These are phyloP conservation scores for Brachionus asplanchnoidis DNA, from an alignment of 1,140 invertebrate genomes.

Conservation along the genomic window DNA sequence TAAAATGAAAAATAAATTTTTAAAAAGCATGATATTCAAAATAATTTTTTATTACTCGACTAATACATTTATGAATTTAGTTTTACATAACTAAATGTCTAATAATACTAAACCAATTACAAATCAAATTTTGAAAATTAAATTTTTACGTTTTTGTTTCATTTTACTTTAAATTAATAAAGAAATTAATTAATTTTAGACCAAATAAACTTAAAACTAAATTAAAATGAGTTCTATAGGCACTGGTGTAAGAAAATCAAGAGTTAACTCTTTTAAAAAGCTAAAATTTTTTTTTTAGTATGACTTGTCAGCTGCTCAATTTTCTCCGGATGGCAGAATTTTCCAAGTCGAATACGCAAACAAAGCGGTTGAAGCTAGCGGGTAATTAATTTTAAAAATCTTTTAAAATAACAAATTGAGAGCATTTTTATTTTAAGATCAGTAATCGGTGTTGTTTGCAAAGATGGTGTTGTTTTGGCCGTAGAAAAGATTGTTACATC, in stretches of 20 bases:
- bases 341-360: slow-evolving; percentile 99
- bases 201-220: background rate
- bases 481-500: slow-evolving; percentile 97
- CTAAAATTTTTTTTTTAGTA: slow-evolving; percentile 64
- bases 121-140: slow-evolving; percentile 32
- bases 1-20: background rate
- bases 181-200: slow-evolving; percentile 2
- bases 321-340: slow-evolving; percentile 95
- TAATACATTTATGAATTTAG: background rate
- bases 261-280: background rate
- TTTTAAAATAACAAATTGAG: background rate
- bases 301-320: slow-evolving; percentile 97
- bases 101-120: slow-evolving; percentile 12
- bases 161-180: background rate
- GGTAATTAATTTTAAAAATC: slow-evolving; percentile 58
- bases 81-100: background rate
- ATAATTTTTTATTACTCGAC: background rate
- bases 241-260: slow-evolving; percentile 23
- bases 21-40: background rate
- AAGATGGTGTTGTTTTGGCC: slow-evolving; percentile 92
- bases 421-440: slow-evolving; percentile 63
- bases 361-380: slow-evolving; percentile 98
- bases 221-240: slow-evolving; percentile 41
- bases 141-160: background rate
- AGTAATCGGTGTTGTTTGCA: slow-evolving; percentile 84